phyloP scores from a whole-genome alignment of 2,113 vertebrate genomes.

The Epinephelus fuscoguttatus region DNA sequence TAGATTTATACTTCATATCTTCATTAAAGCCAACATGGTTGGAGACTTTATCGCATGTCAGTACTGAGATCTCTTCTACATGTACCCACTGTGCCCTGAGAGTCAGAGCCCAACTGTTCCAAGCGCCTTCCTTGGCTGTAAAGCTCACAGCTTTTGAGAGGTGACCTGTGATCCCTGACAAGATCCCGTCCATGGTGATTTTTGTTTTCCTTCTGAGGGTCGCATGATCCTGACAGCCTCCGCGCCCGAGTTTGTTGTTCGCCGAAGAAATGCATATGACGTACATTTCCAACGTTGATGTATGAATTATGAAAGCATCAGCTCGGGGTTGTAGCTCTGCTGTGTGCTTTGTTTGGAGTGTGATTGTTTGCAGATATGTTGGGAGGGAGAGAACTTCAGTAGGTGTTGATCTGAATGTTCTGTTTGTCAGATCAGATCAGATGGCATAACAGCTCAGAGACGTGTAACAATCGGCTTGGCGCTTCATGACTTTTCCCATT shows the following conservation, averaged over 20 bases:
- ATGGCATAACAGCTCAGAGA: too few species aligned
- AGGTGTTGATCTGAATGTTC: too few species aligned
- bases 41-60: constrained; percentile 1
- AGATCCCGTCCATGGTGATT: constrained; percentile 38
- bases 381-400: not conserved
- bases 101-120: constrained; percentile 3
- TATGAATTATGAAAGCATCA: constrained; percentile 48
- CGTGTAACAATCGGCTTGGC: too few species aligned
- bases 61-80: constrained; percentile 13
- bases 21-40: not conserved
- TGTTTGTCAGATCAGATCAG: too few species aligned
- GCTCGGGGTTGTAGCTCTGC: constrained; percentile 3
- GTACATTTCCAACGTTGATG: not conserved
- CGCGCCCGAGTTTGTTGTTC: not conserved
- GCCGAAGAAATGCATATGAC: not conserved
- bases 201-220: constrained; percentile 39
- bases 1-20: not conserved
- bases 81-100: constrained; percentile 11
- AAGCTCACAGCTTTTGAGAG: constrained; percentile 19
- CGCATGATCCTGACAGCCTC: constrained; percentile 51
- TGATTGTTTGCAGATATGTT: not conserved
- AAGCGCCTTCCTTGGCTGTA: not conserved
- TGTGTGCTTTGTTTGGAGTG: not conserved
- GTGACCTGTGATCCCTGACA: constrained; percentile 49
- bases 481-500: too few species aligned